Conservation (phyloP, 1,140 invertebrate genomes). For the Drosophila sulfurigaster region DNA sequence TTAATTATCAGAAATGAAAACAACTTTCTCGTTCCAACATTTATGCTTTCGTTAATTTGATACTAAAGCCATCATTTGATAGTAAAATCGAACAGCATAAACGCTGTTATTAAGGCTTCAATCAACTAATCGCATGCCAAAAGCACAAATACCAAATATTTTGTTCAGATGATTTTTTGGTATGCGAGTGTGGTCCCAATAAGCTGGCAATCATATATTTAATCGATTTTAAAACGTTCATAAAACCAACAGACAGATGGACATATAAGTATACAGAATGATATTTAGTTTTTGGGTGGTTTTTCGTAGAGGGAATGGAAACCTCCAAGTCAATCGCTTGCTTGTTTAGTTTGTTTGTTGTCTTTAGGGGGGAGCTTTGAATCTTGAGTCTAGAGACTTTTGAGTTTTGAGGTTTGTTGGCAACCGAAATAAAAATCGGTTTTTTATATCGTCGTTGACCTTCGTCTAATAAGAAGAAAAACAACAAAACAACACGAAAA, state of each 20-base stretch:
- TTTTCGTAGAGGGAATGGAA: not conserved
- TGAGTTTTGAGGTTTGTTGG: constrained; percentile 37
- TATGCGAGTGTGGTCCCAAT: constrained; percentile 32
- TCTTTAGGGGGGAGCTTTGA: constrained; percentile 4
- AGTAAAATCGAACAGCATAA: constrained; percentile 2
- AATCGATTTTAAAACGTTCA: constrained; percentile 80
- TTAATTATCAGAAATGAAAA: constrained; percentile 8
- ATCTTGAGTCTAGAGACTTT: constrained; percentile 12
- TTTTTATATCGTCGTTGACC: constrained; percentile 82
- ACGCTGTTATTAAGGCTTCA: constrained; percentile 39
- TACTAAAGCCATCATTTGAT: not conserved
- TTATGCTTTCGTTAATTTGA: constrained; percentile 12
- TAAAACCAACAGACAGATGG: constrained; percentile 45
- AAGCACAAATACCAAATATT: constrained; percentile 29
- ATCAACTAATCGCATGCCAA: constrained; percentile 31
- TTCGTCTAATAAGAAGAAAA: constrained; percentile 76
- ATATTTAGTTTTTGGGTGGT: constrained; percentile 16
- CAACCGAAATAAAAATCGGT: constrained; percentile 69
- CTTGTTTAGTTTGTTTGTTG: constrained; percentile 25
- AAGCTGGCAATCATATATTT: constrained; percentile 73
- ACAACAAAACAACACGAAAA: constrained; percentile 50
- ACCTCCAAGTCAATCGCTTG: constrained; percentile 16
- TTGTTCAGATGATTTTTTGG: not conserved
- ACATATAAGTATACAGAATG: constrained; percentile 34
- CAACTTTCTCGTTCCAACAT: constrained; percentile 15